Base-by-base conservation (phyloP, 2,113 vertebrate genomes). In the Onychorhynchus coronatus region DNA sequence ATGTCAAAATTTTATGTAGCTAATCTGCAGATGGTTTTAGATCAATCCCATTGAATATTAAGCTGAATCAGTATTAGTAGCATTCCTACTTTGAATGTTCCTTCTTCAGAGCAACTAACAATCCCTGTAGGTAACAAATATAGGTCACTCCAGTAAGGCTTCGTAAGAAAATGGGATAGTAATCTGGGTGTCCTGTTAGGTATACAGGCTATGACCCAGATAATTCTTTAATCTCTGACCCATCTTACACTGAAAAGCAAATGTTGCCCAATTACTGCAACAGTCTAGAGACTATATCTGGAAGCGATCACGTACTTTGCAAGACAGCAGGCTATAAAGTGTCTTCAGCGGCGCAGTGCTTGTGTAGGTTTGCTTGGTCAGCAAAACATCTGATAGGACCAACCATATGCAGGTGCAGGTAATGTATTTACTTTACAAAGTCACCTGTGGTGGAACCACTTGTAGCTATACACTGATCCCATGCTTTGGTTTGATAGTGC, bases 331-430 rank as follows among this genome's bases (percentile, higher is more conserved):
- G 8, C 46, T 76, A 5, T 16, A 18, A 66, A 37, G 41, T 27
- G 12, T n/a, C 16, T 55, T 53, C 52, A 65, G 24, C 55, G 58
- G 56, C 49, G 58, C 30, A 22, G 27, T 10, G 46, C n/a, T 66
- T 23, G 31, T 9, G 12, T 58, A 50, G 49, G 49, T 50, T 27
- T 50, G 25, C 25, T 27, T 41, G 9, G 14, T n/a, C 35, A 50
- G 49, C 41, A 61, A 24, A 73, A 27, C 27, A 61, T 25, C 7
- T 46, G 30, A 33, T 8, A 58, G 31, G 49, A 75, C 68, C 37
- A 52, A 39, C 21, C 11, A 12, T 9, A 35, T 13, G 3, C 13
- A 37, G 9, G 6, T 8, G 5, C 1, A 0, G 14, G 10, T 52
- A 37, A 58, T 5, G 4, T 14, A 44, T 41, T 22, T 35, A 21